Base-by-base conservation (phyloP, 2,888 invertebrate genomes). In the Leptopterna dolabrata region DNA sequence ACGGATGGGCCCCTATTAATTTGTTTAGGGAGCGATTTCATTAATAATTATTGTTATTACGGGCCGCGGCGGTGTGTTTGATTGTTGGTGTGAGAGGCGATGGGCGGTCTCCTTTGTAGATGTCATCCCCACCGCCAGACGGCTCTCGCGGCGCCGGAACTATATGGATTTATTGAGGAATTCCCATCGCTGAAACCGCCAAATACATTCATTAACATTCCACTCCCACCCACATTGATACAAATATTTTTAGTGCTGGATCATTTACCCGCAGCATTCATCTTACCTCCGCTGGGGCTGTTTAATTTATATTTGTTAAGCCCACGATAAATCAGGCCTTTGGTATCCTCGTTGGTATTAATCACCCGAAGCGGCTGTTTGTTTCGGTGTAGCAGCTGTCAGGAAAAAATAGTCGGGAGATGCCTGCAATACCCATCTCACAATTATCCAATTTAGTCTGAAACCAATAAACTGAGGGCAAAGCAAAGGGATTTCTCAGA, bases 21-120 rank as follows among this genome's bases (percentile, higher is more conserved):
- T 89, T 89, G 89, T 89, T 88, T 89, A 88, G 85, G 89, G 88
- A 83, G 88, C 87, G 73, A 87, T 89, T 89, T 89, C 89, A 88
- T 89, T 88, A 83, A 89, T 89, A 88, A 89, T 89, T 88, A 89
- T 89, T 51, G 82, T 87, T 88, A 87, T 86, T 85, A 80, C 43
- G 76, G 87, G 71, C 73, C 29, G 55, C 19, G 73, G 78, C 78
- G 80, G 71, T 45, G 86, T 87, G 24, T 87, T 81, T 87, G 55
- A 36, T 76, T 7, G 76, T 19, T 47, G 36, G 86, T 76, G 78
- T 73, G 82, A 71, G 81, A 30, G 71, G 81, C 87, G 11, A 9
- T 24, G 27, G 81, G 45, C 81, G 81, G 76, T 73, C 41, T 55
- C 55, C 82, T 87, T 87, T 86, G 86, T 86, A 73, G 73, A 76